A percentile compares a stretch with the other conserved stretches of the same genome.
These are phyloP conservation scores for Brachycybe producta DNA, from an alignment of 2,888 invertebrate genomes.

Conservation along the genomic window DNA sequence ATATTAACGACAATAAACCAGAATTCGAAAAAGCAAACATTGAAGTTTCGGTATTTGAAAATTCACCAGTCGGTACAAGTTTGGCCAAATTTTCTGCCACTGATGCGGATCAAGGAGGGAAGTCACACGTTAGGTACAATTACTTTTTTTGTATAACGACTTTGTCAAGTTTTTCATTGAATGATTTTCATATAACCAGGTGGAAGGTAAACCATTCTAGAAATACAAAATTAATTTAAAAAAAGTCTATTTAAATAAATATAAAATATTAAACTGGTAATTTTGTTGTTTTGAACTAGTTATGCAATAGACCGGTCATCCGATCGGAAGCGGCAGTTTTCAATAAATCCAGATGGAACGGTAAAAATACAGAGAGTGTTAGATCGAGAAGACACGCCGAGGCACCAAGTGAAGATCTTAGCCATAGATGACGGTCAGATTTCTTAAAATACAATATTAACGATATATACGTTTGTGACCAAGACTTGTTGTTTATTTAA, in stretches of 20 bases:
- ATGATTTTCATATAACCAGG: background rate
- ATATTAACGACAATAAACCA: conserved; percentile 90
- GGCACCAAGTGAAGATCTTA: conserved; percentile 90
- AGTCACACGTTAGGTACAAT: conserved; percentile 28
- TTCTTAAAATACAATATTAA: background rate
- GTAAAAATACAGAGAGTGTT: conserved; percentile 84
- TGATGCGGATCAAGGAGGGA: conserved; percentile 70
- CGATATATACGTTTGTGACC: background rate
- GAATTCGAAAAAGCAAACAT: conserved; percentile 87
- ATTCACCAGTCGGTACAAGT: conserved; percentile 77
- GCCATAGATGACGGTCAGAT: conserved; percentile 70
- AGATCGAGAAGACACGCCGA: conserved; percentile 85
- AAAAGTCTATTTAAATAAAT: no score
- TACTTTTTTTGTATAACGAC: background rate
- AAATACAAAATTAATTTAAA: no score
- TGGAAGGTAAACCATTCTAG: no score
- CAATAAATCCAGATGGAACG: conserved; percentile 86
- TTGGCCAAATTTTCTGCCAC: conserved; percentile 88
- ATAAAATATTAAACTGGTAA: no score
- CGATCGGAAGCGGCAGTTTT: conserved; percentile 83
- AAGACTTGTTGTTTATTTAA: background rate
- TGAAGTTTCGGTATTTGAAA: conserved; percentile 80
- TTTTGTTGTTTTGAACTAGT: conserved; percentile 12
- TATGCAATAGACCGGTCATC: conserved; percentile 85
- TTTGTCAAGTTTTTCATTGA: conserved; percentile 17